Conservation (phyloP, 2,888 invertebrate species). For the Amphipyra berbera region DNA sequence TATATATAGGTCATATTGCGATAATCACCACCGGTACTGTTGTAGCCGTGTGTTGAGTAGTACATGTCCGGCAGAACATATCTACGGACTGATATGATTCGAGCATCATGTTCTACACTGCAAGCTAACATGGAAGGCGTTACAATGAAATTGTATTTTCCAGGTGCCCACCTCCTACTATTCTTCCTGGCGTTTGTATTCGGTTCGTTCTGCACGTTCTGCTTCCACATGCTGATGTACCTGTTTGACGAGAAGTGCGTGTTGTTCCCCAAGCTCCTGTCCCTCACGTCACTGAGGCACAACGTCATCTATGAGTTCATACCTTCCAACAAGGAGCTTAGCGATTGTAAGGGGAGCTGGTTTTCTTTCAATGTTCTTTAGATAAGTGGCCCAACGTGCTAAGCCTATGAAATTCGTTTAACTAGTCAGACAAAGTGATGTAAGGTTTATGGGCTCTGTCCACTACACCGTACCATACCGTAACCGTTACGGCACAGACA, state of each 20-base stretch:
- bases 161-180: constrained; percentile 81
- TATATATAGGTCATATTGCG: no score
- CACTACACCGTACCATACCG: no score
- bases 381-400: no score
- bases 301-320: constrained; percentile 78
- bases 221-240: constrained; percentile 85
- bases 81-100: no score
- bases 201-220: constrained; percentile 85
- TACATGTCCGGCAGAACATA: no score
- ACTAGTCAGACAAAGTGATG: no score
- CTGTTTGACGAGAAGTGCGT: constrained; percentile 86
- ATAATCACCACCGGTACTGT: no score
- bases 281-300: constrained; percentile 69
- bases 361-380: background rate
- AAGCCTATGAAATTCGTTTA: no score
- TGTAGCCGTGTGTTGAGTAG: no score
- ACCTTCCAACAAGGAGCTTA: constrained; percentile 65
- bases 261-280: constrained; percentile 80
- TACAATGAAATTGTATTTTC: background rate
- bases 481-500: no score
- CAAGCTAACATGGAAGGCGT: background rate
- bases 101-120: no score
- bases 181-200: constrained; percentile 85
- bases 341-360: constrained; percentile 65
- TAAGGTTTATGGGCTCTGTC: no score